phyloP scores from a whole-genome alignment of 1,140 invertebrate genomes.

The Drosophila nebulosa region DNA sequence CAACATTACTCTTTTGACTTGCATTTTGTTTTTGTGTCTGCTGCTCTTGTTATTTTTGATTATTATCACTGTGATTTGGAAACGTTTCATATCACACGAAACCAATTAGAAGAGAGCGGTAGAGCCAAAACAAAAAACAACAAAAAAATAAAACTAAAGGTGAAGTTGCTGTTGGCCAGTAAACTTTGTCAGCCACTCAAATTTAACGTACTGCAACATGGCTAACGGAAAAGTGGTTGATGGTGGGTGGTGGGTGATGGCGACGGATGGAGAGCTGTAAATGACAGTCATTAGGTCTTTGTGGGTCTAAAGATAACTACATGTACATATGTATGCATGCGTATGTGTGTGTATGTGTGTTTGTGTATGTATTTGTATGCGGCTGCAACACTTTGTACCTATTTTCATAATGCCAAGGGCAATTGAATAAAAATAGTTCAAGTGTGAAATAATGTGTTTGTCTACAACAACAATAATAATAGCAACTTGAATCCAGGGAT shows the following conservation, averaged over 20 bases:
- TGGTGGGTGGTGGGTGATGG: background rate
- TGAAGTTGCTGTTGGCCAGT: too few species aligned
- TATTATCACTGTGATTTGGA: slow-evolving; percentile 9
- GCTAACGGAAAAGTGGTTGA: background rate
- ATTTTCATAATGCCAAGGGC: slow-evolving; percentile 29
- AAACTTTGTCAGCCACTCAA: slow-evolving; percentile 48
- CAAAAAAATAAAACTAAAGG: too few species aligned
- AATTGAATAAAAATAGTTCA: slow-evolving; percentile 27
- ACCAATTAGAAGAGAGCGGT: slow-evolving; percentile 26
- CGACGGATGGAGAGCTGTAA: background rate
- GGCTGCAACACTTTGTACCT: slow-evolving; percentile 25
- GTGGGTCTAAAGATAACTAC: background rate
- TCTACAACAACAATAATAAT: background rate
- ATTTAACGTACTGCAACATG: slow-evolving; percentile 45
- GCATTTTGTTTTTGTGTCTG: background rate
- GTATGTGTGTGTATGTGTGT: background rate
- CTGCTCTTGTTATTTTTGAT: slow-evolving; percentile 13
- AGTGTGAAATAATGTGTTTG: slow-evolving; percentile 37
- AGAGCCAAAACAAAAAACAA: slow-evolving; percentile 5
- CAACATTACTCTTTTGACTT: background rate
- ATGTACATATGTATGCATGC: background rate
- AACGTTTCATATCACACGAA: slow-evolving; percentile 44
- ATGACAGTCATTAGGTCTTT: slow-evolving; percentile 3
- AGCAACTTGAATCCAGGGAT: background rate
- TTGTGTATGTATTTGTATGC: background rate